Conservation (phyloP, 2,888 invertebrate genomes). For the Papilio elwesi region DNA sequence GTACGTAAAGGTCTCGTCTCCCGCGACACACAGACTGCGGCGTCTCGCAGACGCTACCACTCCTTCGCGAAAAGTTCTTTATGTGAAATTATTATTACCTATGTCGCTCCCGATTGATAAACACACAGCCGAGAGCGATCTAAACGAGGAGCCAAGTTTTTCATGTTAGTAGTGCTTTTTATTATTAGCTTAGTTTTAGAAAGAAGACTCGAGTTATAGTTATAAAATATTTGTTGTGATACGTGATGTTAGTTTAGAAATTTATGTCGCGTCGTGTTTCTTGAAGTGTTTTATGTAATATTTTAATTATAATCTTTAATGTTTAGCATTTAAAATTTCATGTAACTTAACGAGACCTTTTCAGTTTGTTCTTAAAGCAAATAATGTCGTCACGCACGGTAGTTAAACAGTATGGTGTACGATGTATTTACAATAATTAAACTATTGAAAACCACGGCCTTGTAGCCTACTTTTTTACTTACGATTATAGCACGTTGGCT, state of each 20-base stretch:
- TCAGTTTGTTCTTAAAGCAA: conserved; percentile 2
- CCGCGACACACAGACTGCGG: neutral
- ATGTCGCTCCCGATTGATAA: conserved; percentile 16
- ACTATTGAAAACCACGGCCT: too few species aligned
- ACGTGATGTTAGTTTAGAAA: conserved; percentile 9
- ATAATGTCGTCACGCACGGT: neutral
- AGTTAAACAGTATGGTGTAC: neutral
- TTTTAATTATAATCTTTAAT: too few species aligned
- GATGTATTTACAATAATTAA: conserved; percentile 5
- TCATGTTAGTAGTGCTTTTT: conserved; percentile 41
- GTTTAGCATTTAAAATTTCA: too few species aligned
- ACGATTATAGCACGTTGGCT: neutral
- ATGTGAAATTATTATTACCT: conserved; percentile 14
- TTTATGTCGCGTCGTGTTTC: neutral
- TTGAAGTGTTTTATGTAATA: neutral
- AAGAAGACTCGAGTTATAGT: neutral
- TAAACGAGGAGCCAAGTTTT: neutral
- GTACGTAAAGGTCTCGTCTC: conserved; percentile 11
- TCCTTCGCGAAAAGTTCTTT: neutral
- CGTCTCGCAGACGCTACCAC: neutral
- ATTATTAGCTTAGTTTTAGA: neutral
- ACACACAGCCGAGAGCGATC: neutral
- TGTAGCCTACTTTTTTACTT: conserved; percentile 9
- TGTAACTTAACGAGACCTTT: too few species aligned
- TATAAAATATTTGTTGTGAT: conserved; percentile 4